A percentile compares a stretch with the other conserved stretches of the same genome.
phyloP scores from a whole-genome alignment of 2,113 vertebrate species.

The Bufo gargarizans region DNA sequence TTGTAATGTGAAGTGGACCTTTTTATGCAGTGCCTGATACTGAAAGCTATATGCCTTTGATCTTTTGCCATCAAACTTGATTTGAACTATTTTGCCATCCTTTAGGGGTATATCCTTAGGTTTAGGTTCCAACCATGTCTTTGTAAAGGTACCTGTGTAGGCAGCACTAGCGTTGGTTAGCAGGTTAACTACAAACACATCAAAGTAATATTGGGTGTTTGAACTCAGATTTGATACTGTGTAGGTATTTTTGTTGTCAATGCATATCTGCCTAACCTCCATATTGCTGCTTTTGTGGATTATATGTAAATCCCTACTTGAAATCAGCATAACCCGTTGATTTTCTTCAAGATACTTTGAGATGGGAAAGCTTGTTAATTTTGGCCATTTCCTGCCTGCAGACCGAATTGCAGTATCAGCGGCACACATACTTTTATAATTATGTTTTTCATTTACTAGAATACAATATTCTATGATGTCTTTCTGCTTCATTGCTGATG shows the following conservation, averaged over 20 bases:
- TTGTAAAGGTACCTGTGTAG: conserved; percentile 79
- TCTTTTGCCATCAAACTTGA: conserved; percentile 70
- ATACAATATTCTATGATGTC: conserved; percentile 82
- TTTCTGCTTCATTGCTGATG: conserved; percentile 68
- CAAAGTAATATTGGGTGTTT: conserved; percentile 84
- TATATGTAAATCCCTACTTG: conserved; percentile 63
- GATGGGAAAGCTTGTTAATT: conserved; percentile 57
- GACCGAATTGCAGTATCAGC: conserved; percentile 69
- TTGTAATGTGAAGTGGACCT: conserved; percentile 82
- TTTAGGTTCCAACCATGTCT: conserved; percentile 79
- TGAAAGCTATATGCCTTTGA: conserved; percentile 75
- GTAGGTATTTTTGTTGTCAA: conserved; percentile 80
- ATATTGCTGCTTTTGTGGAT: conserved; percentile 62
- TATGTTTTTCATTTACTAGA: conserved; percentile 80
- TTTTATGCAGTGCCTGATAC: conserved; percentile 79
- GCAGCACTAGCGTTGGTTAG: conserved; percentile 78
- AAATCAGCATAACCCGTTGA: conserved; percentile 63
- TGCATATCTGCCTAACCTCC: conserved; percentile 77
- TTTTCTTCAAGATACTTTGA: conserved; percentile 62
- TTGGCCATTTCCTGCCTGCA: conserved; percentile 59
- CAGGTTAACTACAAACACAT: conserved; percentile 82
- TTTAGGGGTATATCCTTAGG: conserved; percentile 72
- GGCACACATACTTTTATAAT: conserved; percentile 83
- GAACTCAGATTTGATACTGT: conserved; percentile 80
- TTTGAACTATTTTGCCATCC: conserved; percentile 80